Base-by-base conservation (phyloP, 1,140 invertebrate species). In the Drosophila arawakana region DNA sequence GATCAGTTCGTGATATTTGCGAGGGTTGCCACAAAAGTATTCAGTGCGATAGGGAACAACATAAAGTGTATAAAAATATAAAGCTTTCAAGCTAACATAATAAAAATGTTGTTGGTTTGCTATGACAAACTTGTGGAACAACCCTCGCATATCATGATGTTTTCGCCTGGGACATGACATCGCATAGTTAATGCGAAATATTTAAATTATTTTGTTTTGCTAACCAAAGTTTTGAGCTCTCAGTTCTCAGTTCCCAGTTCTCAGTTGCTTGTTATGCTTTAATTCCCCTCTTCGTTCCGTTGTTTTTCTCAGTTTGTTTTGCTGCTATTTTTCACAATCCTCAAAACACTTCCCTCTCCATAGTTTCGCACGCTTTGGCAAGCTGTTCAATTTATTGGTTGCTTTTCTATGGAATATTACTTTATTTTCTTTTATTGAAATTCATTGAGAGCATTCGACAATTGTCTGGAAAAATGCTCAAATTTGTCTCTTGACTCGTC, bases 191-290 rank as follows among this genome's bases (percentile, higher is more conserved):
- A 86, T 77, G 76, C 60, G 66, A 77, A 82, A 75, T 73, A 81
- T 73, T 73, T 82, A 80, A 77, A 86, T 86, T 82, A 73, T 88
- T 80, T 88, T 88, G 80, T 89, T 88, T 89, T 89, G 69, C 57
- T 46, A 59, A 18, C 35, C 8, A 58, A 80, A 44, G 3, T 15
- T 37, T 25, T 35, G 41, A 37, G 54, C 57, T 57, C 10, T 41
- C 4, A 41, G 21, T 10, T 57, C 10, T 41, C 4, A 41, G 21
- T 10, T 34, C 13, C 3, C 10, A 37, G 34, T 18, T 58, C 6
- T 59, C 47, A 10, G 5, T 30, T 47, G 13, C 15, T 52, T 15
- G 2, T 7, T 69, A 50, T 61, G 10, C 55, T 57, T 67, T 18
- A 18, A 25, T n/a, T 46, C 11, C 13, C 11, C 30, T 18, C 18